Percentiles rank a stretch among this genome's conserved stretches.
These are phyloP conservation scores for Drosophila pseudoananassae DNA, from an alignment of 1,140 invertebrate species.

Conservation along the genomic window DNA sequence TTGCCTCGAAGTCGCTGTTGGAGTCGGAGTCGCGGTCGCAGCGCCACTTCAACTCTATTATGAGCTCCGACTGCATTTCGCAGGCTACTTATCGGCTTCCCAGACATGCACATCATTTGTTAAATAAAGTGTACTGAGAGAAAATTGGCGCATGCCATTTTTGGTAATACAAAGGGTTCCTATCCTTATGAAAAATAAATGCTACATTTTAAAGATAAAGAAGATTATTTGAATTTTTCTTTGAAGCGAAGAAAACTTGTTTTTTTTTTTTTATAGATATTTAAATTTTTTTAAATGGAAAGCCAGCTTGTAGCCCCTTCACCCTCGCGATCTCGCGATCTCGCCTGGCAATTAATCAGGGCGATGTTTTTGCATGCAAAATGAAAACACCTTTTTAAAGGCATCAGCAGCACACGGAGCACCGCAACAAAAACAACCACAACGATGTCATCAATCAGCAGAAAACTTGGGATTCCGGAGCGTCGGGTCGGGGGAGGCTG, in stretches of 20 bases:
- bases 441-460: conserved; percentile 73
- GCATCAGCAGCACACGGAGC: conserved; percentile 19
- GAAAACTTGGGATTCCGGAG: conserved; percentile 28
- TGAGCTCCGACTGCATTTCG: conserved; percentile 42
- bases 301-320: conserved; percentile 10
- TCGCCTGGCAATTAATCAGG: conserved; percentile 75
- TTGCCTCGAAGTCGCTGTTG: conserved; percentile 27
- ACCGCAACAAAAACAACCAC: conserved; percentile 38
- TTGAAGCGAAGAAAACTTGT: background rate
- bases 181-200: background rate
- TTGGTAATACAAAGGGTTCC: background rate
- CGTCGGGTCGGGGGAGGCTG: conserved; percentile 2
- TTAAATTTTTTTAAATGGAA: conserved; percentile 1
- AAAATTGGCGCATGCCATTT: background rate
- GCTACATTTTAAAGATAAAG: background rate
- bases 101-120: conserved; percentile 79
- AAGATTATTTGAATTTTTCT: background rate
- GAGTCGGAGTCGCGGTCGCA: background rate
- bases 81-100: conserved; percentile 58
- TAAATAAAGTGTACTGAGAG: conserved; percentile 61
- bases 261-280: background rate
- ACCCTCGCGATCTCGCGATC: conserved; percentile 27
- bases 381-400: conserved; percentile 77
- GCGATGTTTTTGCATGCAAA: conserved; percentile 70
- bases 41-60: conserved; percentile 58